Percentiles rank a stretch among this genome's conserved stretches.
Conservation (phyloP, 2,113 vertebrate species). For the Pyxicephalus adspersus region DNA sequence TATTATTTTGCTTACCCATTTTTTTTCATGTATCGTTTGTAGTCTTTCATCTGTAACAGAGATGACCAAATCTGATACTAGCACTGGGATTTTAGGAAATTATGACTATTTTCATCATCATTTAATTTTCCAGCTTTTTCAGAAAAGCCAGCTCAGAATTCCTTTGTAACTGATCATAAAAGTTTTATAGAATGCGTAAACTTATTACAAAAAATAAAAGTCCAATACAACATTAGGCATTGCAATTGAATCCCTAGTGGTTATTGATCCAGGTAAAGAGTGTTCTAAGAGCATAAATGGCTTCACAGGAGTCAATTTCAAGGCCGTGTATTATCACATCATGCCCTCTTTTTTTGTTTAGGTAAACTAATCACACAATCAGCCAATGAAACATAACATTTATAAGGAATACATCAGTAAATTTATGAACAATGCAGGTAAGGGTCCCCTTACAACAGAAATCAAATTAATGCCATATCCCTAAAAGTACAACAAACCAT, state of each 20-base stretch:
- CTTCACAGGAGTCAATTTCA: slow-evolving; percentile 54
- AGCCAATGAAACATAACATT: too few species aligned
- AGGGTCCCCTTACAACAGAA: too few species aligned
- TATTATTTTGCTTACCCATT: too few species aligned
- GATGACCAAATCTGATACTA: too few species aligned
- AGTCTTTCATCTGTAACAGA: too few species aligned
- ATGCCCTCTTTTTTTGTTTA: slow-evolving; percentile 49
- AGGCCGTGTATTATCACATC: slow-evolving; percentile 55
- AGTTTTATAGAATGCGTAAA: slow-evolving; percentile 30
- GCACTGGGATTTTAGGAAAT: too few species aligned
- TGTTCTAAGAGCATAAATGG: slow-evolving; percentile 44
- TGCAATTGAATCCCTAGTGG: slow-evolving; percentile 46
- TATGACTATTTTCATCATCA: not conserved
- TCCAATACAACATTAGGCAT: slow-evolving; percentile 29
- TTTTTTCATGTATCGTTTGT: too few species aligned
- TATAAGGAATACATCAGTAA: too few species aligned
- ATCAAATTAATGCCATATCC: too few species aligned
- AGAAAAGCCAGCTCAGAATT: not conserved
- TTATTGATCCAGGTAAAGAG: slow-evolving; percentile 52
- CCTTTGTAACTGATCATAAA: not conserved
- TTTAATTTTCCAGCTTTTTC: not conserved
- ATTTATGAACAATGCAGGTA: too few species aligned
- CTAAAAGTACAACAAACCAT: too few species aligned
- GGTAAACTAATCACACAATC: too few species aligned
- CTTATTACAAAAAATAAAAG: slow-evolving; percentile 33